Conservation (phyloP, 2,888 invertebrate species). For the Bruchidius siliquastri region DNA sequence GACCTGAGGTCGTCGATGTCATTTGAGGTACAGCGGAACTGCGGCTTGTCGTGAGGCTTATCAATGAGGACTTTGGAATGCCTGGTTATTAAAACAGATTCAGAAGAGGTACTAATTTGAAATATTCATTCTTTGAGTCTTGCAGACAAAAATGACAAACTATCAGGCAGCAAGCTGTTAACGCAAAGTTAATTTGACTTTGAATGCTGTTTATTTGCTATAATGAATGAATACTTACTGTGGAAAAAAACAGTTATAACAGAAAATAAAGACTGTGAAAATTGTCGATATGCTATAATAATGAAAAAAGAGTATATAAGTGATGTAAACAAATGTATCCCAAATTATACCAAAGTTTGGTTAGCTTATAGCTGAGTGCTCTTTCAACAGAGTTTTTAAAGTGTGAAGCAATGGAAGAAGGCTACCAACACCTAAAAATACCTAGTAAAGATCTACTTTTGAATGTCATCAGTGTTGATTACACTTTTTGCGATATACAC, state of each 20-base stretch:
- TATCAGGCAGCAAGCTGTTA: not conserved
- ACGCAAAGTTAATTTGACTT: not conserved
- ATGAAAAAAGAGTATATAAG: too few relatives aligned
- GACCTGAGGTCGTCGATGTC: constrained; percentile 65
- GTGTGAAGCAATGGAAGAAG: too few relatives aligned
- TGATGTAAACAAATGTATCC: too few relatives aligned
- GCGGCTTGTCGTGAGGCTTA: constrained; percentile 71
- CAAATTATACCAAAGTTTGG: too few relatives aligned
- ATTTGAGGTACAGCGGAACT: constrained; percentile 63
- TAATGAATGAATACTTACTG: not conserved
- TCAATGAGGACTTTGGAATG: constrained; percentile 74
- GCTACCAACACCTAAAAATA: too few relatives aligned
- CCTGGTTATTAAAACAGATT: constrained; percentile 49
- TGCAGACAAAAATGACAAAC: not conserved
- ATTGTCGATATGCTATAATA: too few relatives aligned
- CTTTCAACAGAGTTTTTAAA: too few relatives aligned
- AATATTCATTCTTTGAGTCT: not conserved
- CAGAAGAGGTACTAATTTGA: not conserved
- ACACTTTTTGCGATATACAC: too few relatives aligned
- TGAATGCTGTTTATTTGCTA: not conserved
- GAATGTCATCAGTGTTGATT: too few relatives aligned
- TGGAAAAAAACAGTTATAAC: not conserved
- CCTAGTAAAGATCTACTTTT: too few relatives aligned
- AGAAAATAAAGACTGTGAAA: too few relatives aligned
- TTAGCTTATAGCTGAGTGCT: too few relatives aligned